phyloP scores from a whole-genome alignment of 2,888 invertebrate species.

The Agriopis leucophaearia region DNA sequence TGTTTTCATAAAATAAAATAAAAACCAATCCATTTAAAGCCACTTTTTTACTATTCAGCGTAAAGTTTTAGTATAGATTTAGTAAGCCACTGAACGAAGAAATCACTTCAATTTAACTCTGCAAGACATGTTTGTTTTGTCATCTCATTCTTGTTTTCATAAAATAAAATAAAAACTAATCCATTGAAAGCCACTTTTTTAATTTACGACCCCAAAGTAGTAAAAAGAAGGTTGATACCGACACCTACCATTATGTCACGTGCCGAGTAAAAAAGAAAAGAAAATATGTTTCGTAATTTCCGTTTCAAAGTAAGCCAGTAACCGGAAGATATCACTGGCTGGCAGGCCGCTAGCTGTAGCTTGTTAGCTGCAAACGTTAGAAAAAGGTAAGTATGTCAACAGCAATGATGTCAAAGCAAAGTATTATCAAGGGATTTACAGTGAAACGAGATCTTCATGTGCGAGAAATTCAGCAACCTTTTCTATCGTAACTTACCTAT shows the following conservation, averaged over 20 bases:
- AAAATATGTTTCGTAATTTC: slow-evolving; percentile 34
- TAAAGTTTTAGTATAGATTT: too few species aligned
- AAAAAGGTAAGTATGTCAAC: slow-evolving; percentile 9
- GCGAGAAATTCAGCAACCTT: neutral
- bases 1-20: too few species aligned
- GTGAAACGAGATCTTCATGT: neutral
- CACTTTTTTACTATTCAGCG: too few species aligned
- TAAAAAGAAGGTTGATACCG: slow-evolving; percentile 15
- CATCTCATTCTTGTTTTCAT: too few species aligned
- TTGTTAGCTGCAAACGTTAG: neutral
- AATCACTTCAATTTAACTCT: too few species aligned
- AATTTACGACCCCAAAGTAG: neutral
- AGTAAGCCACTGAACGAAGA: too few species aligned
- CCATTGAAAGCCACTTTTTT: neutral
- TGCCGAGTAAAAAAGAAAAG: slow-evolving; percentile 22
- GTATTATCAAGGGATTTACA: neutral
- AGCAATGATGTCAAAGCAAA: neutral
- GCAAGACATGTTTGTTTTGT: too few species aligned
- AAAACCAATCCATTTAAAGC: too few species aligned
- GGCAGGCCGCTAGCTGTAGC: neutral
- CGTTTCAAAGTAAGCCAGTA: slow-evolving; percentile 27
- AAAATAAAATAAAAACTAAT: too few species aligned
- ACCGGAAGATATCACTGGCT: slow-evolving; percentile 21
- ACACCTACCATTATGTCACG: slow-evolving; percentile 30
- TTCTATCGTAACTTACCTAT: too few species aligned